Evolutionary conservation across 2,113 vertebrate species (phyloP).

Genomic region (Danionella cerebrum): DNA sequence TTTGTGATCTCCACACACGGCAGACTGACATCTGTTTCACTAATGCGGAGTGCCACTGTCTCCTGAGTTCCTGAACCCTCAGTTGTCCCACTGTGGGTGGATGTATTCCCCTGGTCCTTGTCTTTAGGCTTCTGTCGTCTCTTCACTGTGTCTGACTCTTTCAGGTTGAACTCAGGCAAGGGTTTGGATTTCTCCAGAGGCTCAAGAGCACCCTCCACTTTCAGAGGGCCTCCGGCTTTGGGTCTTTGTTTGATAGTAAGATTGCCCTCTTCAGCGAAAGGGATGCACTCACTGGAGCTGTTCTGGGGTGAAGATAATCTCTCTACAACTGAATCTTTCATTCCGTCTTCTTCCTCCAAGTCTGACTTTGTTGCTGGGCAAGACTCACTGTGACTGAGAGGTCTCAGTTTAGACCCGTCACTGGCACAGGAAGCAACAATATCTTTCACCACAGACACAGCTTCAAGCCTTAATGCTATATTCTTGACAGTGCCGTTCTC

Average conservation of each 20-base stretch:
- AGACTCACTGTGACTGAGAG: constrained; percentile 66
- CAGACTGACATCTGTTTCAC: constrained; percentile 56
- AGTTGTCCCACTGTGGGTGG: constrained; percentile 51
- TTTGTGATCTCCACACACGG: constrained; percentile 54
- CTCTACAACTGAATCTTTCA: constrained; percentile 22
- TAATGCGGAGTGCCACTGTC: constrained; percentile 48
- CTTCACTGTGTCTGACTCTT: constrained; percentile 92
- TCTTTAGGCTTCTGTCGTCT: constrained; percentile 82
- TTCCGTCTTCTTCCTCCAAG: constrained; percentile 69
- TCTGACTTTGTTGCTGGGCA: constrained; percentile 63
- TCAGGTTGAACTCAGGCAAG: constrained; percentile 84
- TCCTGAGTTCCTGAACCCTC: neutral
- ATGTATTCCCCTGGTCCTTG: constrained; percentile 58
- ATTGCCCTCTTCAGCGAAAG: constrained; percentile 94
- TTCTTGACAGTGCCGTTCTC: constrained; percentile 46
- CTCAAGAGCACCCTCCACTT: constrained; percentile 47
- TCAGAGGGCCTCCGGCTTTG: constrained; percentile 64
- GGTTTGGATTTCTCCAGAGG: neutral
- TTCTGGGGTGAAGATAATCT: constrained; percentile 71
- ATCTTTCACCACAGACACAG: fast-evolving
- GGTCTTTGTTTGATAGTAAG: constrained; percentile 97
- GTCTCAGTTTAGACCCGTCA: constrained; percentile 58
- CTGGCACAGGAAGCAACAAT: neutral
- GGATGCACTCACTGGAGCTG: constrained; percentile 92
- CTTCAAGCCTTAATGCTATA: constrained; percentile 57